These are phyloP conservation scores for Syrmaticus mikado DNA, from an alignment of 2,113 vertebrate genomes.

Conservation along the genomic window DNA sequence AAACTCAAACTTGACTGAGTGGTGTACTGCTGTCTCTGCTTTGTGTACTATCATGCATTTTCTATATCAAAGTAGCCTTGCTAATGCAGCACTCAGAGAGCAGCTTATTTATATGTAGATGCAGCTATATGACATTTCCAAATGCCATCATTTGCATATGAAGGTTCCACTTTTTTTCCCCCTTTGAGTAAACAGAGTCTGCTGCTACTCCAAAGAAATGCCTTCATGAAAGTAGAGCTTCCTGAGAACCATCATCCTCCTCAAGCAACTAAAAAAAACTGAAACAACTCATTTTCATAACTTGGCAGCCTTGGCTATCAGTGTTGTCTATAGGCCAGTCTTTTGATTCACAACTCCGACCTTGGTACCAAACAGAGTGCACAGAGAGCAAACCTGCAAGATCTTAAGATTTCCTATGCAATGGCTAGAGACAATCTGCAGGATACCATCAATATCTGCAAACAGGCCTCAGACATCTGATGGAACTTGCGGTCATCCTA, in stretches of 20 bases:
- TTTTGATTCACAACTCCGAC: constrained; percentile 15
- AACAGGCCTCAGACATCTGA: constrained; percentile 29
- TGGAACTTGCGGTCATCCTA: constrained; percentile 34
- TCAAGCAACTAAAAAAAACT: neutral
- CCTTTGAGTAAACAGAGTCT: constrained; percentile 74
- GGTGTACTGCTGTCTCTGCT: constrained; percentile 49
- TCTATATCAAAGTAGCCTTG: constrained; percentile 63
- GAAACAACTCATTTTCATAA: neutral
- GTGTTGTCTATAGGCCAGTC: neutral
- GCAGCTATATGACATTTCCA: constrained; percentile 84
- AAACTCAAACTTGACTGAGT: neutral
- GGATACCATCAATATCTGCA: constrained; percentile 50
- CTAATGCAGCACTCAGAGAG: constrained; percentile 64
- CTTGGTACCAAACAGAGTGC: neutral
- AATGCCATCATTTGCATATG: constrained; percentile 87
- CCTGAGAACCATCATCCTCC: constrained; percentile 19
- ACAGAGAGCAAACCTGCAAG: constrained; percentile 14
- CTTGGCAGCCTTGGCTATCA: neutral
- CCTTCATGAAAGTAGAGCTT: constrained; percentile 41
- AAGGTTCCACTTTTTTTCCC: constrained; percentile 66
- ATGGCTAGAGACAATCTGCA: constrained; percentile 37
- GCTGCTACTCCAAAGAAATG: constrained; percentile 57
- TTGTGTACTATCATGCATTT: constrained; percentile 45
- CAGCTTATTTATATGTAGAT: constrained; percentile 84
- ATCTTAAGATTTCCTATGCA: constrained; percentile 26